A percentile compares a stretch with the other conserved stretches of the same genome.
Conservation (phyloP, 2,888 invertebrate genomes). For the Tineola bisselliella region DNA sequence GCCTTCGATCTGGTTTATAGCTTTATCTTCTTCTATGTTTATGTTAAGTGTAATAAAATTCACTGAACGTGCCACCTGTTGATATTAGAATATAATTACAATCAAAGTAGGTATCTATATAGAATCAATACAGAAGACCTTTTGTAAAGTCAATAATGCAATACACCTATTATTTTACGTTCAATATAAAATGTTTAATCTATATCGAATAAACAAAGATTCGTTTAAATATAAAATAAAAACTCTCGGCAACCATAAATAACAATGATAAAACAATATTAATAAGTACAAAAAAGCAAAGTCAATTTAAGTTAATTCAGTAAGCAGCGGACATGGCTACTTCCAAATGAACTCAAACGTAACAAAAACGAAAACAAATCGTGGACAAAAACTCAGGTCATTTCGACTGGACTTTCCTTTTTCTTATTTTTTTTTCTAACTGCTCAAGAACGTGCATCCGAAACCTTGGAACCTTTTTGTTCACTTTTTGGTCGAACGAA, state of each 20-base stretch:
- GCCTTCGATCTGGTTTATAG: background rate
- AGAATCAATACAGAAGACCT: background rate
- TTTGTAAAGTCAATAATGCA: background rate
- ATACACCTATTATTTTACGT: background rate
- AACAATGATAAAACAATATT: conserved; percentile 18
- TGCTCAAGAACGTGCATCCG: conserved; percentile 61
- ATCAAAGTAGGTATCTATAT: background rate
- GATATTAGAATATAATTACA: conserved; percentile 1
- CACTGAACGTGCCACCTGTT: conserved; percentile 6
- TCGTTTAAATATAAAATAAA: background rate
- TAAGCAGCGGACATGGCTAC: conserved; percentile 64
- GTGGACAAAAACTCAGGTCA: conserved; percentile 66
- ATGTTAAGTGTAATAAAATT: background rate
- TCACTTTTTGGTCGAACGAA: conserved; percentile 42
- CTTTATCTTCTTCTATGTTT: background rate
- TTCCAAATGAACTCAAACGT: conserved; percentile 66
- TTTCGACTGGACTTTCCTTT: conserved; percentile 59
- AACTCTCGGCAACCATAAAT: background rate
- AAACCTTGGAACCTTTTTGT: conserved; percentile 52
- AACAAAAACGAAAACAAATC: conserved; percentile 67
- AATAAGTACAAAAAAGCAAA: conserved; percentile 38
- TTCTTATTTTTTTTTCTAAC: conserved; percentile 60
- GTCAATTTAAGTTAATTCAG: conserved; percentile 65
- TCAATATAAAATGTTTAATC: background rate
- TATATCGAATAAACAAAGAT: background rate